phyloP scores from a whole-genome alignment of 2,888 invertebrate species.

The Aleiodes alternator region DNA sequence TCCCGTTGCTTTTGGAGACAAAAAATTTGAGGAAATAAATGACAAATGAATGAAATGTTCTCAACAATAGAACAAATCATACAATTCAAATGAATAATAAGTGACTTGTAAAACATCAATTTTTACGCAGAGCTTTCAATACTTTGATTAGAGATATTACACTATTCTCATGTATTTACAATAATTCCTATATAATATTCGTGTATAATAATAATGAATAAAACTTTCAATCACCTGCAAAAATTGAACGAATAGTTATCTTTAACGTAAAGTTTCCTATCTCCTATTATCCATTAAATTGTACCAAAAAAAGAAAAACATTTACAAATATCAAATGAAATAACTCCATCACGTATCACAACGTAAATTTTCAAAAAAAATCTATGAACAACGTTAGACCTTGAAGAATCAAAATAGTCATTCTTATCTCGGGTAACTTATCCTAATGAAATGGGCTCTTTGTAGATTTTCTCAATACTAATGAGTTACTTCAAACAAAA shows the following conservation, averaged over 20 bases:
- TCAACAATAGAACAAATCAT: too few species aligned
- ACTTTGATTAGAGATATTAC: not conserved
- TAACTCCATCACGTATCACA: not conserved
- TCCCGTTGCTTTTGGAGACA: too few species aligned
- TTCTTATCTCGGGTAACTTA: conserved; percentile 53
- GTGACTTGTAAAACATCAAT: too few species aligned
- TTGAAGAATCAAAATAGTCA: conserved; percentile 5
- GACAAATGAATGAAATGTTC: too few species aligned
- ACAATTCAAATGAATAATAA: too few species aligned
- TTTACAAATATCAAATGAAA: not conserved
- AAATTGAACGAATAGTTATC: not conserved
- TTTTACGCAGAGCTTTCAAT: too few species aligned
- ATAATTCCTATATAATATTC: not conserved
- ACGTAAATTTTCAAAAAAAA: too few species aligned
- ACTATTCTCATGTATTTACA: conserved; percentile 24
- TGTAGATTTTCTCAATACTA: conserved; percentile 45
- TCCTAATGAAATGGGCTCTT: conserved; percentile 54
- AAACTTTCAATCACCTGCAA: not conserved
- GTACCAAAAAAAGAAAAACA: not conserved
- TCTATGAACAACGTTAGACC: conserved; percentile 2
- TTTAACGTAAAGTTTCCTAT: not conserved
- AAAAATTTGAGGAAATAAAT: too few species aligned
- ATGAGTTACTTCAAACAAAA: conserved; percentile 22
- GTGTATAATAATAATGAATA: conserved; percentile 26
- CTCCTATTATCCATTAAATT: conserved; percentile 1